Conservation (phyloP, 2,888 invertebrate genomes). For the Agonopterix subpropinquella region DNA sequence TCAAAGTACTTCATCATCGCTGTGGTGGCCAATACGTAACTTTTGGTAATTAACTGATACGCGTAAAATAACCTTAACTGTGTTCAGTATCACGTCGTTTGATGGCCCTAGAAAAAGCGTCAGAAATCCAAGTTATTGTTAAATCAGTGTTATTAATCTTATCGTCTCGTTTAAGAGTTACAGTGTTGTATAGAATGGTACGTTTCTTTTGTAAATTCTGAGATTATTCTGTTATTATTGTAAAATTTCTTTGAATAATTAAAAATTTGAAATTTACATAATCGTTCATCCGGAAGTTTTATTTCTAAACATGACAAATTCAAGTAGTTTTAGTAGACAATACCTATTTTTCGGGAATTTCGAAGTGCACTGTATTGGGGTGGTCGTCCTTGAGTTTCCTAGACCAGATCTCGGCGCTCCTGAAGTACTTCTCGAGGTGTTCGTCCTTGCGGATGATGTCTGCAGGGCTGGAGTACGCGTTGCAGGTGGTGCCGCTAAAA, state of each 20-base stretch:
- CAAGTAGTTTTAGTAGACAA: background rate
- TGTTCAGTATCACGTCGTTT: conserved; percentile 50
- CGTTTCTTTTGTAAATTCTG: conserved; percentile 69
- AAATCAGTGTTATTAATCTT: conserved; percentile 72
- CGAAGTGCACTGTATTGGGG: conserved; percentile 24
- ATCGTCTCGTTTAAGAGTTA: conserved; percentile 73
- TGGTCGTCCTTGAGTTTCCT: conserved; percentile 24
- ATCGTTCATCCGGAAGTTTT: conserved; percentile 66
- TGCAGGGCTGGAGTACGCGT: conserved; percentile 25
- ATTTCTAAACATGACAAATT: conserved; percentile 22
- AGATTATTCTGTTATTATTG: conserved; percentile 71
- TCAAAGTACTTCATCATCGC: too few relatives aligned
- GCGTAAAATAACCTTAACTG: conserved; percentile 23
- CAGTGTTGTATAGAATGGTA: conserved; percentile 74
- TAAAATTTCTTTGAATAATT: conserved; percentile 71
- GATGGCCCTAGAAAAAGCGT: conserved; percentile 62
- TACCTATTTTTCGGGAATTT: conserved; percentile 29
- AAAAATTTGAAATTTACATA: conserved; percentile 73
- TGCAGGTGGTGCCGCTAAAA: conserved; percentile 45
- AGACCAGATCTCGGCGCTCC: conserved; percentile 58
- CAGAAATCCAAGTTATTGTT: conserved; percentile 69
- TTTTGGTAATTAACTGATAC: too few relatives aligned
- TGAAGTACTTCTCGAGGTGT: conserved; percentile 57
- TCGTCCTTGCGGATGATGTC: conserved; percentile 46
- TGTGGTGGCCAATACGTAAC: too few relatives aligned